Evolutionary conservation across 1,140 invertebrate genomes (phyloP).

Genomic region (Hycleus cichorii): DNA sequence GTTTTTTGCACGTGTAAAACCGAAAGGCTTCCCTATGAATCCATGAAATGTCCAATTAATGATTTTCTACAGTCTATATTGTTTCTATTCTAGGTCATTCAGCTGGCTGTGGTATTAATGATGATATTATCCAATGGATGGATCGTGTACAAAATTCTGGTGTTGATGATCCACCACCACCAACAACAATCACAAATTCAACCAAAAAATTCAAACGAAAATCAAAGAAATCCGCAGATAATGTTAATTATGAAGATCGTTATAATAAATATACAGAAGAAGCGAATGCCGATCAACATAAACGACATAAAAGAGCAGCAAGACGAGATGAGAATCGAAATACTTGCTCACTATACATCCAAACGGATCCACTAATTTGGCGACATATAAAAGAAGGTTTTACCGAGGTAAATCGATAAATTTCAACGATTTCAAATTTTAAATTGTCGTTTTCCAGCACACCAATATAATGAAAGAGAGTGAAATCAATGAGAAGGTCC

Average conservation of each 20-base stretch:
- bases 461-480: constrained; percentile 51
- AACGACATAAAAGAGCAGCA: constrained; percentile 34
- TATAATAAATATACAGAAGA: constrained; percentile 57
- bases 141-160: constrained; percentile 82
- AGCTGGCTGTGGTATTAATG: constrained; percentile 79
- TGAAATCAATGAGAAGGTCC: constrained; percentile 73
- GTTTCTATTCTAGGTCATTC: constrained; percentile 49
- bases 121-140: constrained; percentile 87
- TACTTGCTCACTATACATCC: constrained; percentile 92
- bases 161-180: constrained; percentile 48
- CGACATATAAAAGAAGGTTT: constrained; percentile 73
- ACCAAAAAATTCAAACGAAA: constrained; percentile 15
- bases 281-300: constrained; percentile 51
- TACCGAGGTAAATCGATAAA: constrained; percentile 46
- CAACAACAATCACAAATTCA: constrained; percentile 26
- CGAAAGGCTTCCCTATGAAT: neutral
- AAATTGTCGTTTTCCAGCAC: constrained; percentile 43
- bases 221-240: constrained; percentile 40
- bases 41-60: neutral
- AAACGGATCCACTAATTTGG: constrained; percentile 97
- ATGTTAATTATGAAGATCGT: constrained; percentile 37
- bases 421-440: too few relatives aligned
- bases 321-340: constrained; percentile 61
- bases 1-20: too few relatives aligned
- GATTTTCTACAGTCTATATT: neutral